Conservation (phyloP, 2,113 vertebrate genomes). For the Taxidea taxus region DNA sequence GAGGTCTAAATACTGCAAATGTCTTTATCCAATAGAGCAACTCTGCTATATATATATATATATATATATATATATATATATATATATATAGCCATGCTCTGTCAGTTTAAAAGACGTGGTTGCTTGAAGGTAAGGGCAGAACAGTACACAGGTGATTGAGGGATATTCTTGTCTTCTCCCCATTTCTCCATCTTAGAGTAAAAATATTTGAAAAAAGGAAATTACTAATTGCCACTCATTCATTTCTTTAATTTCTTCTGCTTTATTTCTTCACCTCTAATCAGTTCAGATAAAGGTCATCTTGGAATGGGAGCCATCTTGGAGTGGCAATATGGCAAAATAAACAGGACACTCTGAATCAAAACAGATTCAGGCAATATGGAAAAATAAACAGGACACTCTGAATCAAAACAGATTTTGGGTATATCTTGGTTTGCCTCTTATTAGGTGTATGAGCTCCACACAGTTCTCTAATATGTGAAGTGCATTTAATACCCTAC, state of each 20-base stretch:
- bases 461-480: neutral
- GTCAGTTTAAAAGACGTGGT: neutral
- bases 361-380: neutral
- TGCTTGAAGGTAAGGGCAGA: neutral
- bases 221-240: neutral
- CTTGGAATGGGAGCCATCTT: neutral
- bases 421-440: neutral
- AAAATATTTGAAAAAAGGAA: neutral
- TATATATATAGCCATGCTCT: neutral
- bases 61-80: neutral
- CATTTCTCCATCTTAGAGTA: neutral
- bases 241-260: neutral
- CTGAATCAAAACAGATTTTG: neutral
- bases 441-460: neutral
- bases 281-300: neutral
- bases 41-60: neutral
- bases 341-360: neutral
- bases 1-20: constrained; percentile 48
- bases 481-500: neutral
- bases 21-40: constrained; percentile 49
- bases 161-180: neutral
- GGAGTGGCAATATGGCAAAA: neutral
- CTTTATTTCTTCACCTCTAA: neutral
- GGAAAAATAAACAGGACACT: neutral
- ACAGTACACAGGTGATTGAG: neutral